A percentile compares a stretch with the other conserved stretches of the same genome.
Evolutionary conservation across 2,113 vertebrate species (phyloP).

Genomic region (Barnardius zonarius): DNA sequence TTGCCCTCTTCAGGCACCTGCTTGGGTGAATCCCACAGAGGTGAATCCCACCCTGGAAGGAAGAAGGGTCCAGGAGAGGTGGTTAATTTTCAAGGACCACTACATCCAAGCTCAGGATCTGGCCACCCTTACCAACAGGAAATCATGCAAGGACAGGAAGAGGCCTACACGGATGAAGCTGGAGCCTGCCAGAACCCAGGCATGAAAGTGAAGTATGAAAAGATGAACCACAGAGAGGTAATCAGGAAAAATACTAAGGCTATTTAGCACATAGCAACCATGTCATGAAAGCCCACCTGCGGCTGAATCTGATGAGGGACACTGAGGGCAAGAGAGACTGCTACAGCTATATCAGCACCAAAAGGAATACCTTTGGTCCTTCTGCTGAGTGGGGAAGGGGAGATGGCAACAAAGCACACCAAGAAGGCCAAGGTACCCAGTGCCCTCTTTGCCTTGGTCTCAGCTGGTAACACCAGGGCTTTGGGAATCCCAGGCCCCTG

Average conservation of each 20-base stretch:
- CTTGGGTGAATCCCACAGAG: neutral
- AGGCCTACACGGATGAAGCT: neutral
- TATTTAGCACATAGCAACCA: neutral
- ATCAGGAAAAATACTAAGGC: neutral
- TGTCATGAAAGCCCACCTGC: neutral
- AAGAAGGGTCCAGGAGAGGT: neutral
- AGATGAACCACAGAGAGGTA: neutral
- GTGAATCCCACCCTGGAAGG: neutral
- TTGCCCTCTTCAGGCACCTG: neutral
- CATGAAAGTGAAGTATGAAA: neutral
- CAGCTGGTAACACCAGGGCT: neutral
- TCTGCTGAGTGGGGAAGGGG: neutral
- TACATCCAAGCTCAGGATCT: neutral
- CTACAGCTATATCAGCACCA: neutral
- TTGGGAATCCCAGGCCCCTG: neutral
- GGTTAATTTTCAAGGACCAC: neutral
- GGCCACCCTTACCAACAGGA: neutral
- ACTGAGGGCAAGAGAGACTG: neutral
- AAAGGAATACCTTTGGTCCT: neutral
- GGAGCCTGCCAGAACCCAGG: neutral
- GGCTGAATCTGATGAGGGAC: neutral
- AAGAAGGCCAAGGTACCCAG: neutral
- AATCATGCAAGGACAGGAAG: neutral
- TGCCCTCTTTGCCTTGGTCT: neutral
- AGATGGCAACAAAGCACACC: neutral